Percentiles rank a stretch among this genome's conserved stretches.
Evolutionary conservation across 2,888 invertebrate species (phyloP).

Genomic region (Trissolcus brochymenae): DNA sequence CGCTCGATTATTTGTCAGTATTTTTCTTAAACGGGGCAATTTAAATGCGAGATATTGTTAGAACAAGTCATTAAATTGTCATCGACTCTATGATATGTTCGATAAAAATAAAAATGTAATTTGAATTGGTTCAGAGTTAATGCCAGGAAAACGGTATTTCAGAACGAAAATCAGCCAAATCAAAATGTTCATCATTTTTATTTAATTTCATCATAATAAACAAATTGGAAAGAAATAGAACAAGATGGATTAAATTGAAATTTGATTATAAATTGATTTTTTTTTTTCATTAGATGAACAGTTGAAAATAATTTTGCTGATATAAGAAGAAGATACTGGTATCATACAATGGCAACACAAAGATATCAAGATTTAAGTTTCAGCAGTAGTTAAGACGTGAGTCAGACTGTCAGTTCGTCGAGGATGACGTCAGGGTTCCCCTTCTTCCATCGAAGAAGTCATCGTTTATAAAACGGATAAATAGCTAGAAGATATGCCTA

Average conservation of each 20-base stretch:
- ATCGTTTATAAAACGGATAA: constrained; percentile 67
- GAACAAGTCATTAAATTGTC: constrained; percentile 45
- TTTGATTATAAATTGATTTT: background rate
- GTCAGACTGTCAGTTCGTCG: constrained; percentile 73
- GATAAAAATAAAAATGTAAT: constrained; percentile 1
- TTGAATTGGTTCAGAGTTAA: background rate
- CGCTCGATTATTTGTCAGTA: constrained; percentile 16
- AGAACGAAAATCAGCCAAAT: background rate
- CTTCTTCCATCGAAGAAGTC: constrained; percentile 68
- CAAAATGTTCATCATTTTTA: background rate
- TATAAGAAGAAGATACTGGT: constrained; percentile 20
- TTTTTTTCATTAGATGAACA: background rate
- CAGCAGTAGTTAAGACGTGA: constrained; percentile 62
- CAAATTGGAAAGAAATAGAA: too few species aligned
- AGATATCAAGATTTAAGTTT: constrained; percentile 54
- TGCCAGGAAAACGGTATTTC: background rate
- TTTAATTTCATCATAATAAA: too few species aligned
- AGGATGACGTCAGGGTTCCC: constrained; percentile 73
- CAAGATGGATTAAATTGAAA: background rate
- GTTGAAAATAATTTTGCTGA: constrained; percentile 27
- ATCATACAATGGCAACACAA: constrained; percentile 34
- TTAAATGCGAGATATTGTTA: constrained; percentile 41
- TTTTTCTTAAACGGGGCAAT: constrained; percentile 8
- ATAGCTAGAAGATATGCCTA: constrained; percentile 52
- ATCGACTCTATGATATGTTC: constrained; percentile 18